Evolutionary conservation across 1,140 invertebrate species (phyloP).

Genomic region (Solen grandis): DNA sequence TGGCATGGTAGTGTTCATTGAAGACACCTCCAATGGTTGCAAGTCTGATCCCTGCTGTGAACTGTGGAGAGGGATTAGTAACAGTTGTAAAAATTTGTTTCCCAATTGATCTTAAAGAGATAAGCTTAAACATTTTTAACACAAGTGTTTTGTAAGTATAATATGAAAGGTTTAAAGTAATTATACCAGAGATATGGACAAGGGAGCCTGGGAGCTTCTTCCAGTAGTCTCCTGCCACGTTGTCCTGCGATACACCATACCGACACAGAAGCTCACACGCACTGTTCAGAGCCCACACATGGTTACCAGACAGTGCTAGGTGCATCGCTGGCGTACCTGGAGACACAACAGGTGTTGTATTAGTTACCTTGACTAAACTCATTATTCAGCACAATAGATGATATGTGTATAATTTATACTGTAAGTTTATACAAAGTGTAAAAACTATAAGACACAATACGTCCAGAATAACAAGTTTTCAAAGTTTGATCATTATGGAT

Average conservation of each 20-base stretch:
- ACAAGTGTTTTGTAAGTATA: too few relatives aligned
- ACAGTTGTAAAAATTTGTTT: too few relatives aligned
- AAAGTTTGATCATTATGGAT: too few relatives aligned
- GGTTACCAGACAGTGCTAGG: slow-evolving; percentile 81
- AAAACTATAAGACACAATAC: background rate
- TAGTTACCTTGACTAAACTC: background rate
- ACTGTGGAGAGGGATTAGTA: too few relatives aligned
- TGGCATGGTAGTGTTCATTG: too few relatives aligned
- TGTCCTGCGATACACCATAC: slow-evolving; percentile 81
- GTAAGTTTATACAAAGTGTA: background rate
- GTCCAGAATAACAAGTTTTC: too few relatives aligned
- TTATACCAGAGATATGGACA: slow-evolving; percentile 81
- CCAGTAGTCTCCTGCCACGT: slow-evolving; percentile 84
- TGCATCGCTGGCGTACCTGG: slow-evolving; percentile 81
- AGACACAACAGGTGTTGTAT: slow-evolving; percentile 24
- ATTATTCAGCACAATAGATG: background rate
- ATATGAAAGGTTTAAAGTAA: too few relatives aligned
- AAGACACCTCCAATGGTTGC: too few relatives aligned
- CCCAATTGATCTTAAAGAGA: too few relatives aligned
- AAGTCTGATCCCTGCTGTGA: too few relatives aligned
- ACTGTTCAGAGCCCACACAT: slow-evolving; percentile 82
- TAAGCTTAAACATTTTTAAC: too few relatives aligned
- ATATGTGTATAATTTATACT: background rate
- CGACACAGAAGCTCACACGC: slow-evolving; percentile 82
- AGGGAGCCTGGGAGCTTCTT: slow-evolving; percentile 82